A percentile compares a stretch with the other conserved stretches of the same genome.
phyloP scores from a whole-genome alignment of 2,797 vertebrate species.

The Columba guinea region DNA sequence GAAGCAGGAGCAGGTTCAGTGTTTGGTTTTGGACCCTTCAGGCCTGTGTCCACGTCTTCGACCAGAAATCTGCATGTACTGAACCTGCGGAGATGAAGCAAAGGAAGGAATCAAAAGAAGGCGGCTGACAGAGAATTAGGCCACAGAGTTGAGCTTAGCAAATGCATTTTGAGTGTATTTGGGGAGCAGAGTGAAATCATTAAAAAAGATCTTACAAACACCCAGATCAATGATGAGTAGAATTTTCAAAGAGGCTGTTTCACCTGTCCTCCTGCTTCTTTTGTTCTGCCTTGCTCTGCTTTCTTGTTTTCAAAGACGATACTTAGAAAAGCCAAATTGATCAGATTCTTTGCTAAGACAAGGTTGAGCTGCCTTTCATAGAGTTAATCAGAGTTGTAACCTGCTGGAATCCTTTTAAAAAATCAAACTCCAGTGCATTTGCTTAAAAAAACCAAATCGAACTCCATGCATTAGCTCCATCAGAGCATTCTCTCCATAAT shows the following conservation, averaged over 20 bases:
- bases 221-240: background rate
- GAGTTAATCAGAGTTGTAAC: background rate
- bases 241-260: background rate
- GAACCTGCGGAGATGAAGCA: background rate
- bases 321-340: background rate
- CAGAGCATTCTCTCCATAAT: background rate
- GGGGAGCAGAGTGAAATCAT: background rate
- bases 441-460: background rate
- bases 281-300: background rate
- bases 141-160: background rate
- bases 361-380: background rate
- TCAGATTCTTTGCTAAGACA: background rate
- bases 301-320: background rate
- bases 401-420: background rate
- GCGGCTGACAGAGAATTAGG: background rate
- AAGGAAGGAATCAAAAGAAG: background rate
- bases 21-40: background rate
- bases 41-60: background rate
- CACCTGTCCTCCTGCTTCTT: background rate
- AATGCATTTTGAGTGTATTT: background rate
- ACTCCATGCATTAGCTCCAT: background rate
- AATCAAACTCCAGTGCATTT: too few relatives aligned
- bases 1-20: accelerated
- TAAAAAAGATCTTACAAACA: background rate
- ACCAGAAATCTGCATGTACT: background rate